These are phyloP conservation scores for Luscinia luscinia DNA, from an alignment of 2,797 vertebrate genomes.

Conservation along the genomic window DNA sequence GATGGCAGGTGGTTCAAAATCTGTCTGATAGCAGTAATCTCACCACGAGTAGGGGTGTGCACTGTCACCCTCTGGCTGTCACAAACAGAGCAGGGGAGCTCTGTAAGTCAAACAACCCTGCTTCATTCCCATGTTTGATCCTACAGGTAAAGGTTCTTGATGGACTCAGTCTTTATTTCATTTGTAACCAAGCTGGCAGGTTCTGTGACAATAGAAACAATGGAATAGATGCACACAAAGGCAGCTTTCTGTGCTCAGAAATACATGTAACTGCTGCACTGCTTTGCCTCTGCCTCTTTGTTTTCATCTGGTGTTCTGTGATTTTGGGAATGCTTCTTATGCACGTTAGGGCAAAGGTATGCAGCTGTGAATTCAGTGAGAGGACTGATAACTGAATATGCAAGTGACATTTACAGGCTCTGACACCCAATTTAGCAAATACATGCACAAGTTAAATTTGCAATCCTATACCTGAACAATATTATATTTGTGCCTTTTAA, in stretches of 20 bases:
- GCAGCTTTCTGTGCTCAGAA: not conserved
- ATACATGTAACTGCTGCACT: not conserved
- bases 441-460: constrained; percentile 2
- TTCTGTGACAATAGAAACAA: not conserved
- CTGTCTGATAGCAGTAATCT: not conserved
- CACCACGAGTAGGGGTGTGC: not conserved
- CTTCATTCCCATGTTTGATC: not conserved
- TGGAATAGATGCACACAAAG: not conserved
- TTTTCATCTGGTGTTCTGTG: not conserved
- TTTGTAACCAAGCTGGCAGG: not conserved
- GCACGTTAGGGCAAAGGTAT: not conserved
- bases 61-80: not conserved
- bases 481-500: constrained; percentile 31
- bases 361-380: constrained; percentile 20
- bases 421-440: constrained; percentile 27
- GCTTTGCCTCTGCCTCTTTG: not conserved
- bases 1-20: not conserved
- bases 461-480: not conserved
- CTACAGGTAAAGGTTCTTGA: not conserved
- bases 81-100: not conserved
- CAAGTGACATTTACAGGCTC: constrained; percentile 24
- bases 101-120: not conserved
- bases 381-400: not conserved
- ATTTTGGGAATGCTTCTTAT: not conserved
- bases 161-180: not conserved